A percentile compares a stretch with the other conserved stretches of the same genome.
phyloP scores from a whole-genome alignment of 37 sponge, comb jelly and placozoan genomes.

The Crambe crambe region DNA sequence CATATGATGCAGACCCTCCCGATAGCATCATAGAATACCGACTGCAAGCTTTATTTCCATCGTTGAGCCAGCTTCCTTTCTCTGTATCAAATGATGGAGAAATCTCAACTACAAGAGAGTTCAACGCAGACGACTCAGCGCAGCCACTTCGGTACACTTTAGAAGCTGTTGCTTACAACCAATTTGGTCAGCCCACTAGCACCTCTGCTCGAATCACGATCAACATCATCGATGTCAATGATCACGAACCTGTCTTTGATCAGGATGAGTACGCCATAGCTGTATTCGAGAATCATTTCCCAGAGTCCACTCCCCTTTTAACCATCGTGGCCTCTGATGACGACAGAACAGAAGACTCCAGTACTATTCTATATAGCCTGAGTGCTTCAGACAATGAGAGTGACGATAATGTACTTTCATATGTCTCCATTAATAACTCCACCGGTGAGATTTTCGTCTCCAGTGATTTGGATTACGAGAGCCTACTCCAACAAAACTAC shows the following conservation, averaged over 20 bases:
- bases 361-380: conserved; percentile 17
- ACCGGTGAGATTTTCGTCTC: conserved; percentile 37
- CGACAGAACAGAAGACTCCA: conserved; percentile 21
- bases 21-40: conserved; percentile 40
- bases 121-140: conserved; percentile 42
- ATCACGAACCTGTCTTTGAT: conserved; percentile 47
- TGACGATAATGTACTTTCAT: background rate
- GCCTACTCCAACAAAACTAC: background rate
- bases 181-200: conserved; percentile 27
- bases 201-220: conserved; percentile 36
- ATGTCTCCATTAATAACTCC: background rate
- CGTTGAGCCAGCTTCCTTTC: conserved; percentile 11
- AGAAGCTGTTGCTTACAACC: conserved; percentile 39
- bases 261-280: conserved; percentile 15
- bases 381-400: background rate
- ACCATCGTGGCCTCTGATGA: conserved; percentile 32
- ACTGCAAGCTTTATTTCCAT: background rate
- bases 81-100: conserved; percentile 17
- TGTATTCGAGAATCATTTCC: conserved; percentile 18
- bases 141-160: conserved; percentile 19
- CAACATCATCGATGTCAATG: conserved; percentile 55
- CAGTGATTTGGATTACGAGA: conserved; percentile 30
- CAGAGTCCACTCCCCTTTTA: conserved; percentile 6
- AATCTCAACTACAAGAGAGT: background rate
- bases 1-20: conserved; percentile 48